These are phyloP conservation scores for Troides oblongomaculatus DNA, from an alignment of 2,888 invertebrate genomes.

Conservation along the genomic window DNA sequence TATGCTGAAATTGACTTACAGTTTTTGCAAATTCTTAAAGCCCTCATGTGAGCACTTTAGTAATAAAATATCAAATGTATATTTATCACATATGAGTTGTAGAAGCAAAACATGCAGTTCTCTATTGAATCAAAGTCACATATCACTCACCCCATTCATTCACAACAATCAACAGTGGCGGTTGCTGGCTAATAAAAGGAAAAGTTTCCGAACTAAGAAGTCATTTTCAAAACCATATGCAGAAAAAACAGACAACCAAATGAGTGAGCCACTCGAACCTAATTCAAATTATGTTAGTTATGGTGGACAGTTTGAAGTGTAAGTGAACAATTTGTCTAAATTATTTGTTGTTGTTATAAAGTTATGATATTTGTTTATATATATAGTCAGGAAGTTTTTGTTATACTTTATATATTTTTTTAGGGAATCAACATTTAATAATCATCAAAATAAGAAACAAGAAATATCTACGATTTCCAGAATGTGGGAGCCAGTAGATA, in stretches of 20 bases:
- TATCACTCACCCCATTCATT: constrained; percentile 36
- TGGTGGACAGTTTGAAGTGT: constrained; percentile 63
- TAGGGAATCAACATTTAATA: constrained; percentile 39
- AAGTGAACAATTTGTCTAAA: constrained; percentile 38
- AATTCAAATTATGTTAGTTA: constrained; percentile 51
- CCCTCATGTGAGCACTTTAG: constrained; percentile 56
- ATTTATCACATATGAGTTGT: constrained; percentile 50
- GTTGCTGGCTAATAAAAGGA: constrained; percentile 48
- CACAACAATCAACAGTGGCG: constrained; percentile 43
- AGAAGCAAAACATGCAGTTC: constrained; percentile 52
- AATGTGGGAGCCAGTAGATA: constrained; percentile 56
- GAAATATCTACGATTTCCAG: constrained; percentile 54
- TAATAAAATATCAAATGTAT: constrained; percentile 50
- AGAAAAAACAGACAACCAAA: constrained; percentile 46
- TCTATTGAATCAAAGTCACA: constrained; percentile 36
- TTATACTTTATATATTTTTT: constrained; percentile 16
- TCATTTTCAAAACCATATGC: constrained; percentile 47
- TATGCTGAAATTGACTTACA: constrained; percentile 75
- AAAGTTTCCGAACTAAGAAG: constrained; percentile 46
- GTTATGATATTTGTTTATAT: too few relatives aligned
- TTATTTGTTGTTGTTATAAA: background rate
- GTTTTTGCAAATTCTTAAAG: constrained; percentile 71
- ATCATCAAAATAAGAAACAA: constrained; percentile 24
- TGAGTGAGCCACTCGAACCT: constrained; percentile 60
- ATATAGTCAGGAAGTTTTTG: background rate